Conservation (phyloP, 2,888 invertebrate species). For the Ptychoptera albimana region DNA sequence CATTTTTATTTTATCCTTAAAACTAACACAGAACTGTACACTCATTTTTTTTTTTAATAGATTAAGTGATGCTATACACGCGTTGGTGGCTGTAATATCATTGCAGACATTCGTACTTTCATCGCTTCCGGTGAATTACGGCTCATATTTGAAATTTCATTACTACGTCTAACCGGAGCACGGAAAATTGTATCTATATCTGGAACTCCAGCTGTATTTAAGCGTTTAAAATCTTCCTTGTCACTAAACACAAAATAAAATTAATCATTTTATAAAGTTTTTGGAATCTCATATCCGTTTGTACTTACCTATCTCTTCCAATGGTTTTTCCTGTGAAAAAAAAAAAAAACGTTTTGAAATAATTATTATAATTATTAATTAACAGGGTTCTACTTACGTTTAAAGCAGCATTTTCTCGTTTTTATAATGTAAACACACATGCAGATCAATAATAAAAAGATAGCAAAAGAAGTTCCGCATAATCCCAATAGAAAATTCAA, state of each 20-base stretch:
- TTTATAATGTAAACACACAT: constrained; percentile 40
- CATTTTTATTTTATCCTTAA: too few species aligned
- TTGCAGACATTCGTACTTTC: constrained; percentile 81
- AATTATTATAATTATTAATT: not conserved
- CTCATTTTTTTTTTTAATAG: too few species aligned
- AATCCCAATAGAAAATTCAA: constrained; percentile 42
- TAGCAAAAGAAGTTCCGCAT: constrained; percentile 38
- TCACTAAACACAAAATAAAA: constrained; percentile 18
- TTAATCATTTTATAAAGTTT: not conserved
- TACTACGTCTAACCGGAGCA: constrained; percentile 34
- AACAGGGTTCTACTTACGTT: constrained; percentile 33
- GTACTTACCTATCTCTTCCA: constrained; percentile 66
- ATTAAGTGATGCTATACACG: constrained; percentile 55
- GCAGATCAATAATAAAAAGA: constrained; percentile 37
- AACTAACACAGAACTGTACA: too few species aligned
- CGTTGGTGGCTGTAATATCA: constrained; percentile 79
- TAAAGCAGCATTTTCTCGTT: constrained; percentile 44
- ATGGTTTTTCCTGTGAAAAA: constrained; percentile 56
- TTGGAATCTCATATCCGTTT: not conserved
- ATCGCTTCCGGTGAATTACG: constrained; percentile 56
- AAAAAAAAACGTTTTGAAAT: constrained; percentile 16
- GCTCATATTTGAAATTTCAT: constrained; percentile 23
- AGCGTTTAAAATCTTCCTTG: constrained; percentile 31
- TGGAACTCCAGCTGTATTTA: constrained; percentile 37
- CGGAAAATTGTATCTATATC: constrained; percentile 63